Evolutionary conservation across 2,888 invertebrate genomes (phyloP), one percentile per base, ranked within the genome.

Genomic region (Acronicta psi): DNA sequence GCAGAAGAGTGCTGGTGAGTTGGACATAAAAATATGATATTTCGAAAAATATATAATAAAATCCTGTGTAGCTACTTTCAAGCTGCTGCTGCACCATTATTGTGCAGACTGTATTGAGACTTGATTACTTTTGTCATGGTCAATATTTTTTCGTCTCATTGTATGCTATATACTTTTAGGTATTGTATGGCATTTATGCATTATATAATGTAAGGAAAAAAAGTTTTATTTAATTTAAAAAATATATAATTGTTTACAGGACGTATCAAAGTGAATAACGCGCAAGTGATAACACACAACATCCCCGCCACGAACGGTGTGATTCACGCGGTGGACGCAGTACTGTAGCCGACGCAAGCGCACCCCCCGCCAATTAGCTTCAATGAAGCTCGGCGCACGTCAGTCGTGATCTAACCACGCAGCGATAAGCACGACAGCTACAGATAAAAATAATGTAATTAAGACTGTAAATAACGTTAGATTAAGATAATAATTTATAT

Each of bases 221-320:
- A 23, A 23, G 2, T 20, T 4, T 2, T 5, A 20, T 20, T 20
- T 20, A 20, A 20, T 20, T 4, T 20, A 25, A 25, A 10, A 8
- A 25, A 7, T 9, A 1, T 9, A 8, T 0, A 7, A 3, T 23
- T 37, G 9, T 20, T 45, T 44, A 0, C 94, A 97, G 98, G 97
- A 73, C 97, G 97, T 86, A 96, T 98, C 75, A 97, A 97, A 87
- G 96, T 97, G 69, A 98, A 98, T 89, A 97, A 97, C 83, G 96
- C 96, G 17, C 96, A 96, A 84, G 96, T 98, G 81, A 92, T 97
- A 63, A 97, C 97, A 46, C 97, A 97, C 87, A 98, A 98, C 88
- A 97, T 98, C 77, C 98, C 98, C 49, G 96, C 98, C 50, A 98
- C 98, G 51, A 98, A 98, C 86, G 98, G 98, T 74, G 98, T 98